Base-by-base conservation (phyloP, 2,113 vertebrate species). In the human region DNA sequence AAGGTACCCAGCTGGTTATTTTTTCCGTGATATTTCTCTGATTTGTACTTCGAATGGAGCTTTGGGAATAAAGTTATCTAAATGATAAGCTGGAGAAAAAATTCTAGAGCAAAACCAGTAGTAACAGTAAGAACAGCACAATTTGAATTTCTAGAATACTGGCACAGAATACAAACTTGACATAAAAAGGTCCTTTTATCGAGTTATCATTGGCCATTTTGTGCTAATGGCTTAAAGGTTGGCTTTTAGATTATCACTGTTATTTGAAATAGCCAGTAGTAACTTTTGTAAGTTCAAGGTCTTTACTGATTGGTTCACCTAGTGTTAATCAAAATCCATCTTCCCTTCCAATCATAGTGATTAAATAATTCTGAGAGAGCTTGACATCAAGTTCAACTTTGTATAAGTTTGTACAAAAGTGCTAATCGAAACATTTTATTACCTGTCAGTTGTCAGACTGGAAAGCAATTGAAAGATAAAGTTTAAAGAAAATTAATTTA, bases 231-330 rank as follows among this genome's bases (percentile, higher is more conserved):
- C 83, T 94, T 92, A 98, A 97, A 89, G 97, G 89, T 97, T 98
- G 93, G 94, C 96, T 95, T 98, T 98, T 96, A 95, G 89, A 97
- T 97, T 98, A 98, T 98, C 98, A 96, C 96, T 96, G 93, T 98
- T 99, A 99, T 95, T 98, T 98, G 97, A 96, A 99, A 98, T 98
- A 99, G 98, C 96, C 98, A 98, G 97, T 96, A 96, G 97, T 99
- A 99, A 99, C 99, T 99, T 99, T 99, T 98, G 97, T 98, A 99
- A 99, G 99, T 99, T 99, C 99, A 99, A 99, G 99, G 99, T 98
- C 99, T 99, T 98, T 99, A 99, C 99, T 99, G 99, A 99, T 99
- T 97, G 23, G 96, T 96, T 98, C 97, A 98, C 98, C 98, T 98
- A 98, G 98, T 99, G 98, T 99, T 99, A 99, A 99, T 99, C 99